phyloP scores from a whole-genome alignment of 2,113 vertebrate genomes.

The Odobenus rosmarus region DNA sequence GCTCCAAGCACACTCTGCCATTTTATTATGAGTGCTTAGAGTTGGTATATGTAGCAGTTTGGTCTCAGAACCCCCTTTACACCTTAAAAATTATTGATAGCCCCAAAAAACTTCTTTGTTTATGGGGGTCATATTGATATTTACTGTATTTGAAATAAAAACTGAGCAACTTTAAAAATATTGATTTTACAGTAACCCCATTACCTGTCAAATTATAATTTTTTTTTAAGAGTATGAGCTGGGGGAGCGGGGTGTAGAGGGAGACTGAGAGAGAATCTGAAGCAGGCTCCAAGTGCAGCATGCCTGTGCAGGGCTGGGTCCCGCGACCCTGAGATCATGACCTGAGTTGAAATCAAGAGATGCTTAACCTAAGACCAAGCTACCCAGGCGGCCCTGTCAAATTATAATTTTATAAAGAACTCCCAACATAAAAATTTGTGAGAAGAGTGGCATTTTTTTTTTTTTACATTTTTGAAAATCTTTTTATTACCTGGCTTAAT shows the following conservation, averaged over 20 bases:
- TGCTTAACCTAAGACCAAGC: too few relatives aligned
- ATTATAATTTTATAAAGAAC: neutral
- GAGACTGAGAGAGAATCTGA: neutral
- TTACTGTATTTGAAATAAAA: conserved; percentile 3
- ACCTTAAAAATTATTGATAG: neutral
- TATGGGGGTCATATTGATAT: neutral
- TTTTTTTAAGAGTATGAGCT: neutral
- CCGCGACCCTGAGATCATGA: too few relatives aligned
- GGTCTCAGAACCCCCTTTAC: neutral
- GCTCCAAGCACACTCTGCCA: neutral
- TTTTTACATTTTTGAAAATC: neutral
- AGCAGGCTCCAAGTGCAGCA: neutral
- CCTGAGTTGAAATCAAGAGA: too few relatives aligned
- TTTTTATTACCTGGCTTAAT: neutral
- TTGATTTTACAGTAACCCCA: neutral
- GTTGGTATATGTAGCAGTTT: neutral
- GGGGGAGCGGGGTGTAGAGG: too few relatives aligned
- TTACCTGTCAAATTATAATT: neutral
- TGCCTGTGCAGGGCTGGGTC: neutral
- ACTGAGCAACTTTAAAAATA: neutral
- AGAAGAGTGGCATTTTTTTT: neutral
- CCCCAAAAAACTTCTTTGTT: neutral
- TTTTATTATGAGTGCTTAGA: neutral
- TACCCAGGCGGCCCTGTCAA: neutral
- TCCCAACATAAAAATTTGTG: conserved; percentile 2